phyloP scores from a whole-genome alignment of 1,140 invertebrate species.

The Microplitis mediator region DNA sequence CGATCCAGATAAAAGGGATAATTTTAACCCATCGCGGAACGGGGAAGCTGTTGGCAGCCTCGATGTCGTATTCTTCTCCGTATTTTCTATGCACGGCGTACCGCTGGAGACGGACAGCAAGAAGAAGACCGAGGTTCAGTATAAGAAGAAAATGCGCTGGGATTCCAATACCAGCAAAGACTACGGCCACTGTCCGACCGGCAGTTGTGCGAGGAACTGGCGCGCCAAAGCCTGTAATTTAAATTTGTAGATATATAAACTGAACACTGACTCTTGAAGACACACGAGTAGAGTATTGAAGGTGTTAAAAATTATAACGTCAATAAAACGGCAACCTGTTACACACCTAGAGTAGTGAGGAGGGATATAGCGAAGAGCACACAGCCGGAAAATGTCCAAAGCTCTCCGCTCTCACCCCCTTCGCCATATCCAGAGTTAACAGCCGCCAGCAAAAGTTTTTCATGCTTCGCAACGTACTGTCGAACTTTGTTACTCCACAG shows the following conservation, averaged over 20 bases:
- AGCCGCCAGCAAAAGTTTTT: constrained; percentile 61
- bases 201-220: constrained; percentile 67
- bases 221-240: constrained; percentile 65
- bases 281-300: neutral
- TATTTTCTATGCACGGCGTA: constrained; percentile 47
- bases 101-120: constrained; percentile 63
- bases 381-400: constrained; percentile 70
- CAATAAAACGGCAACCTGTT: neutral
- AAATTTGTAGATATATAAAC: neutral
- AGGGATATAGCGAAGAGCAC: constrained; percentile 67
- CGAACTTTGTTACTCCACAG: constrained; percentile 63
- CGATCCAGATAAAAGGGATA: constrained; percentile 46
- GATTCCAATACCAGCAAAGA: constrained; percentile 67
- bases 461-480: constrained; percentile 63
- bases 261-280: neutral
- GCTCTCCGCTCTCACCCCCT: constrained; percentile 58
- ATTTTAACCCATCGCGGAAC: constrained; percentile 53
- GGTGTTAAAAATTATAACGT: neutral
- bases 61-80: constrained; percentile 35
- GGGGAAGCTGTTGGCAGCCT: constrained; percentile 36
- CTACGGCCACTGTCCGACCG: constrained; percentile 65
- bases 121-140: constrained; percentile 67
- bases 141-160: constrained; percentile 69
- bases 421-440: constrained; percentile 66
- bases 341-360: constrained; percentile 67